phyloP scores from a whole-genome alignment of 2,797 vertebrate species.

The Peromyscus melanophrys region DNA sequence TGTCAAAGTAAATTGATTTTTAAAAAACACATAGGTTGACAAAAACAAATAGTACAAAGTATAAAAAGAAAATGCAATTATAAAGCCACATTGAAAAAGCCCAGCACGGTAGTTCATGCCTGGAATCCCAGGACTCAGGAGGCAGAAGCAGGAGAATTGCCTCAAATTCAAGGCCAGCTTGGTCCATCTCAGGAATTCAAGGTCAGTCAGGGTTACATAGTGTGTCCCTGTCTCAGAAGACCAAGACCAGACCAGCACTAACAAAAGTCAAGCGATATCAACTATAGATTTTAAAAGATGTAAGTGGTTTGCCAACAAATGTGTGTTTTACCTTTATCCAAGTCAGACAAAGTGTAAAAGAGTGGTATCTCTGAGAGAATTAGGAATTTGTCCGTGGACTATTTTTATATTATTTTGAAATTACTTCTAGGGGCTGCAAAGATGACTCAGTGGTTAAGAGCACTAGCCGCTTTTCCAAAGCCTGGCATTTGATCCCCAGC shows the following conservation, averaged over 20 bases:
- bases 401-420: conserved; percentile 47
- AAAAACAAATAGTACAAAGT: conserved; percentile 34
- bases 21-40: not conserved
- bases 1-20: not conserved
- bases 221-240: not conserved
- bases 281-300: conserved; percentile 33
- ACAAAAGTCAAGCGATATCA: not conserved
- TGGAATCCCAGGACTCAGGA: not conserved
- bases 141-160: not conserved
- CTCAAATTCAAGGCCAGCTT: not conserved
- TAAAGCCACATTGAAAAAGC: conserved; percentile 5
- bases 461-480: not conserved
- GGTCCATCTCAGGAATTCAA: not conserved
- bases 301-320: not conserved
- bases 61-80: conserved; percentile 17
- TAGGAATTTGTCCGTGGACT: not conserved
- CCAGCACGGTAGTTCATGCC: too few relatives aligned
- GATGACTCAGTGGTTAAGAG: not conserved
- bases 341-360: conserved; percentile 40
- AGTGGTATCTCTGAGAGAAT: not conserved
- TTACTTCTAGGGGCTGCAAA: not conserved
- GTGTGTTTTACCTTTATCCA: not conserved
- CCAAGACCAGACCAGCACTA: not conserved
- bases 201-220: not conserved
- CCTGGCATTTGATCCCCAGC: not conserved